Base-by-base conservation (phyloP, 2,113 vertebrate species). In the Dicaeum eximium region DNA sequence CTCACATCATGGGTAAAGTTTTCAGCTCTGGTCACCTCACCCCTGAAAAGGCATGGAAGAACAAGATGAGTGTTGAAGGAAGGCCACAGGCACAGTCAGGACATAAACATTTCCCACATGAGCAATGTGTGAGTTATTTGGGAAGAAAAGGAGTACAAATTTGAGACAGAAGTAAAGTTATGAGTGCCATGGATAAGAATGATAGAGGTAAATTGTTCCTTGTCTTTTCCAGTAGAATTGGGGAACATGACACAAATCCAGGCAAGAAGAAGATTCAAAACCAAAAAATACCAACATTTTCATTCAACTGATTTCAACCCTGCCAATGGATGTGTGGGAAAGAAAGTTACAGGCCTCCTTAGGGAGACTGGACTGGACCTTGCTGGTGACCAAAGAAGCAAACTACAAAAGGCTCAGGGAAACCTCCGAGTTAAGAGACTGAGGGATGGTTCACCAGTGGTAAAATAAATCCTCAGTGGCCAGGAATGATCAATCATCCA, bases 11-110 rank as follows among this genome's bases (percentile, higher is more conserved):
- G n/a, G 58, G 42, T 53, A 7, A 75, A 50, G 14, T 14, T n/a
- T 45, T 38, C 16, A 42, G 14, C 8, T 84, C 15, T 62, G 42
- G 11, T 47, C 0, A 0, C 38, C 23, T 73, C 6, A 13, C 5
- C 33, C 47, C 53, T 58, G 27, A 74, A 78, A 57, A 89, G 13
- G 47, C 15, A 25, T 0, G 4, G 47, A 77, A 69, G 25, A 83
- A 57, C 2, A 6, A 57, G 25, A 33, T 6, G 30, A 33, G 8
- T 53, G 80, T 67, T 58, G 37, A 60, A 70, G 35, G 80, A 92
- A 30, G 27, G 19, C 28, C 6, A 6, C 18, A 73, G 33, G 7
- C 4, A 15, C 13, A 13, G 24, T 53, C 13, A 61, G 23, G 20
- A 70, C 57, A 38, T 37, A 77, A 65, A 35, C 7, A 6, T 80